Conservation (phyloP, 2,797 vertebrate genomes). For the Spea hammondii region DNA sequence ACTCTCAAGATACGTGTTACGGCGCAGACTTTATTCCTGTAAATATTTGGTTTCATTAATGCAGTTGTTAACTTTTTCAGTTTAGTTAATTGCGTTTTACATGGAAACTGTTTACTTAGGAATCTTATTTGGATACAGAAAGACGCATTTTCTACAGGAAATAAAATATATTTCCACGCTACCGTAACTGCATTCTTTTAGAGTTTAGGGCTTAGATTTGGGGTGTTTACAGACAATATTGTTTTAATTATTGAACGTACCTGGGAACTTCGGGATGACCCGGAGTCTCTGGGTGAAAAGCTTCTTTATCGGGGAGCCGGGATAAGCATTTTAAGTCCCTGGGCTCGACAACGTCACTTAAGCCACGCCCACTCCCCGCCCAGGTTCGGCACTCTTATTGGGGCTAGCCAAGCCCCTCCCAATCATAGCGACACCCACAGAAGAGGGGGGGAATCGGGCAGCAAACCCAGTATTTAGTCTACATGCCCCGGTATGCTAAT, state of each 20-base stretch:
- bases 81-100: conserved; percentile 7
- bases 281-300: not conserved
- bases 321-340: no score
- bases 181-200: not conserved
- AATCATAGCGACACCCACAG: no score
- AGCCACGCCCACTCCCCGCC: no score
- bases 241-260: no score
- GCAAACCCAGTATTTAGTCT: no score
- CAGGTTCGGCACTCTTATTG: no score
- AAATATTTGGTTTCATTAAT: conserved; percentile 20
- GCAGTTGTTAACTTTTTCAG: conserved; percentile 9
- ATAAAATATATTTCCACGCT: not conserved
- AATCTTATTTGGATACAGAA: conserved; percentile 4
- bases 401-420: no score
- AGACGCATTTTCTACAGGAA: conserved; percentile 1
- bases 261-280: no score
- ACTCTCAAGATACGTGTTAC: not conserved
- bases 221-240: no score
- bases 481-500: no score
- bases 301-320: not conserved
- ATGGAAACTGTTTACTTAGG: conserved; percentile 14
- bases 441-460: no score
- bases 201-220: not conserved
- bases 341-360: no score
- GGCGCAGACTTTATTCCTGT: not conserved